These are phyloP conservation scores for Leptinotarsa peninsularis DNA, from an alignment of 2,888 invertebrate species.

Conservation along the genomic window DNA sequence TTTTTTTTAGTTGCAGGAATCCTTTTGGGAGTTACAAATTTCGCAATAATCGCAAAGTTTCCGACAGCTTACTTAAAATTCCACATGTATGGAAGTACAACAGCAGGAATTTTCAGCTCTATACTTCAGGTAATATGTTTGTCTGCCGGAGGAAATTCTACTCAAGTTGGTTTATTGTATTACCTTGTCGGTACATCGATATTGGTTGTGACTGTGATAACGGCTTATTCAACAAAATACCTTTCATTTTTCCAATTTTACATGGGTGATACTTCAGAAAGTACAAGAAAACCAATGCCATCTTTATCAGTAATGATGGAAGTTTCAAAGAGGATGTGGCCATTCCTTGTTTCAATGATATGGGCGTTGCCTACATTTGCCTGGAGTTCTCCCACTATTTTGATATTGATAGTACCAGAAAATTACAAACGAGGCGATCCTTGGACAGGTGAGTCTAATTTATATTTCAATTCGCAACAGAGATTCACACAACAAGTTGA, in stretches of 20 bases:
- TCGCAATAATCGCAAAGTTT: conserved; percentile 8
- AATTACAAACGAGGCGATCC: neutral
- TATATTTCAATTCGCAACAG: neutral
- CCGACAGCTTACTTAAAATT: neutral
- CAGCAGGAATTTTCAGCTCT: conserved; percentile 2
- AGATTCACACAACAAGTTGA: too few relatives aligned
- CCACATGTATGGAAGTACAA: neutral
- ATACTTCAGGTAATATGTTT: conserved; percentile 11
- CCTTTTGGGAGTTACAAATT: neutral
- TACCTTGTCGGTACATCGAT: conserved; percentile 1
- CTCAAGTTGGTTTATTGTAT: conserved; percentile 10
- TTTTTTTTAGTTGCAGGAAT: conserved; percentile 10
- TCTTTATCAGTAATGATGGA: neutral
- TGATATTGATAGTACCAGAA: conserved; percentile 12
- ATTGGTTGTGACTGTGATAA: neutral
- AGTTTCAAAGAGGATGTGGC: conserved; percentile 14
- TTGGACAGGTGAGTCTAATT: conserved; percentile 12
- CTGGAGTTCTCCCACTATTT: neutral
- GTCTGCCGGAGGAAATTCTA: neutral
- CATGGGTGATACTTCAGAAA: conserved; percentile 9
- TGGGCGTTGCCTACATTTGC: neutral
- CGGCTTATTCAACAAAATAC: neutral
- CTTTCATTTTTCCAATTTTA: neutral
- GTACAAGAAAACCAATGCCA: neutral
- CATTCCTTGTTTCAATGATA: neutral